phyloP scores from a whole-genome alignment of 2,113 vertebrate species.

The Peromyscus polionotus region DNA sequence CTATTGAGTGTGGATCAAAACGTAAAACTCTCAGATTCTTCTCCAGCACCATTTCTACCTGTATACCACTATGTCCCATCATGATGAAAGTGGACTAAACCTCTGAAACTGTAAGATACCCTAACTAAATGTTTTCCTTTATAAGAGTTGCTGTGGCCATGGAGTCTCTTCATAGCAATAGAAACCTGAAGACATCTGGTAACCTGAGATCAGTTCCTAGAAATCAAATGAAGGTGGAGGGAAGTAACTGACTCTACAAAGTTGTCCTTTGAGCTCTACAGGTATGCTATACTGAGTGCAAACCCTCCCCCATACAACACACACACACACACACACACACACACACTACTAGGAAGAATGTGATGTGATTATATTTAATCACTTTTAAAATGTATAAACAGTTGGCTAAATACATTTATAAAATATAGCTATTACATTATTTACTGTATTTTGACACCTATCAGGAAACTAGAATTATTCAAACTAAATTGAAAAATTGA shows the following conservation, averaged over 20 bases:
- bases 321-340: not conserved
- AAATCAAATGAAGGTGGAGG: no score
- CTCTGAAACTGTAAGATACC: not conserved
- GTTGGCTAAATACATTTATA: not conserved
- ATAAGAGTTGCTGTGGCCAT: not conserved
- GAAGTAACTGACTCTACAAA: not conserved
- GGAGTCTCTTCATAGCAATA: not conserved
- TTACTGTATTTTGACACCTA: not conserved
- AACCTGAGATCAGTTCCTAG: no score
- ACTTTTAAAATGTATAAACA: not conserved
- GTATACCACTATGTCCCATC: not conserved
- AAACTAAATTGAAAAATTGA: slow-evolving; percentile 56
- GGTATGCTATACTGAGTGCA: no score
- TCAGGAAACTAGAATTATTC: slow-evolving; percentile 11
- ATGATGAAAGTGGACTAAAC: not conserved
- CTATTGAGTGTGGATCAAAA: not conserved
- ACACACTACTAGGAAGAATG: not conserved
- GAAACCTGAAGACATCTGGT: not conserved
- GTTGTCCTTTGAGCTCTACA: not conserved
- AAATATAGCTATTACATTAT: not conserved
- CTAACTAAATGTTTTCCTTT: not conserved
- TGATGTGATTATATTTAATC: not conserved
- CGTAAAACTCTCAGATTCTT: not conserved
- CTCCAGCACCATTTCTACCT: not conserved
- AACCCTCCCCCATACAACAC: not conserved